Evolutionary conservation across 2,888 invertebrate species (phyloP).

Genomic region (Halocaridina rubra): DNA sequence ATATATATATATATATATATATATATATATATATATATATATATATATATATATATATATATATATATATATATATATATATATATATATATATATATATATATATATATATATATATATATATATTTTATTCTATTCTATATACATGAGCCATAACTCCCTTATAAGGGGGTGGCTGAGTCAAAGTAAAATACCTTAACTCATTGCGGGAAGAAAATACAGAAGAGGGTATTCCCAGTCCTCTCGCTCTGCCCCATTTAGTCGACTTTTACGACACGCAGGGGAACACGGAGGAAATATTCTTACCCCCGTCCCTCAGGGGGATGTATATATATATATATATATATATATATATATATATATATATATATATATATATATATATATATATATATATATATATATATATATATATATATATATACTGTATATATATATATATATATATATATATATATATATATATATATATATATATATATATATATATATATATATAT

Average conservation of each 20-base stretch:
- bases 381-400: not conserved
- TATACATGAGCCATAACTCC: not conserved
- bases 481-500: constrained; percentile 12
- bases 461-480: constrained; percentile 19
- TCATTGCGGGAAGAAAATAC: too few relatives aligned
- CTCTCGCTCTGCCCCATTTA: too few relatives aligned
- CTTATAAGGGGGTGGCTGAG: too few relatives aligned
- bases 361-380: not conserved
- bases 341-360: not conserved
- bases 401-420: not conserved
- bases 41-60: constrained; percentile 10
- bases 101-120: constrained; percentile 15
- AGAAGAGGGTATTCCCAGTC: too few relatives aligned
- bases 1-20: constrained; percentile 17
- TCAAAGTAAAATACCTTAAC: too few relatives aligned
- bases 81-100: constrained; percentile 10
- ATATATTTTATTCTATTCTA: not conserved
- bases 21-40: constrained; percentile 19
- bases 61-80: not conserved
- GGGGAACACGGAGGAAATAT: too few relatives aligned
- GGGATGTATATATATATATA: not conserved
- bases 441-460: constrained; percentile 2
- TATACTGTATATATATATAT: not conserved
- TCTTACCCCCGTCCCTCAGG: too few relatives aligned
- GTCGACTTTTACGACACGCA: too few relatives aligned